These are phyloP conservation scores for Aulostomus chinensis DNA, from an alignment of 2,797 vertebrate genomes.

Conservation along the genomic window DNA sequence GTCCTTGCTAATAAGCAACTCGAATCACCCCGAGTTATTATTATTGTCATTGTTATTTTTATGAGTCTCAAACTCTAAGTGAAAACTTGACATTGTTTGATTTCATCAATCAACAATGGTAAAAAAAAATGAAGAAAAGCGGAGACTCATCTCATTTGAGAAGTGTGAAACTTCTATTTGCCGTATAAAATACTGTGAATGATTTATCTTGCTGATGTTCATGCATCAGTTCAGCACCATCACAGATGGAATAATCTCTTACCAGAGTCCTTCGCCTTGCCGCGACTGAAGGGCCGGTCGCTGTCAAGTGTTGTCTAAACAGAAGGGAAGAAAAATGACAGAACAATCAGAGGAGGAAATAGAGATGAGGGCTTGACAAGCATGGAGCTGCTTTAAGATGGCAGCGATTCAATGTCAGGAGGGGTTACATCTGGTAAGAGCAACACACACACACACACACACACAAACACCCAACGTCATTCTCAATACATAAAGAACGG, in stretches of 20 bases:
- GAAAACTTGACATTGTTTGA: neutral
- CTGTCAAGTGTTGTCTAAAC: constrained; percentile 44
- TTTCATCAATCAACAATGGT: too few species aligned
- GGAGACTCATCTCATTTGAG: too few species aligned
- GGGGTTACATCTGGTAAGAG: neutral
- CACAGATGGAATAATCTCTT: constrained; percentile 29
- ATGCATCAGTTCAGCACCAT: neutral
- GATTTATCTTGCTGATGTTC: too few species aligned
- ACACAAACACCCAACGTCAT: constrained; percentile 12
- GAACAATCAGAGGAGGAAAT: constrained; percentile 12
- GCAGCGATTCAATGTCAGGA: constrained; percentile 22
- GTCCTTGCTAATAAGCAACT: too few species aligned
- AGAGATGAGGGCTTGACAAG: constrained; percentile 16
- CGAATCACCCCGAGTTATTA: too few species aligned
- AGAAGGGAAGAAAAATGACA: constrained; percentile 22
- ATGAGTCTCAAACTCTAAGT: too few species aligned
- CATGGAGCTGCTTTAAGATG: constrained; percentile 9
- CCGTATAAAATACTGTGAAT: too few species aligned
- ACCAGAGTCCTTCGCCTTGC: constrained; percentile 69
- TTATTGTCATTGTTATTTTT: too few species aligned
- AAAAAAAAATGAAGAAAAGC: too few species aligned
- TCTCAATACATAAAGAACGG: constrained; percentile 14
- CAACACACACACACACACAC: constrained; percentile 4
- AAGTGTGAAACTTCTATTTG: too few species aligned
- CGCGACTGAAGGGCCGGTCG: constrained; percentile 32